Evolutionary conservation across 2,797 vertebrate species (phyloP), one percentile per base, ranked within the genome.

Genomic region (Falco peregrinus): DNA sequence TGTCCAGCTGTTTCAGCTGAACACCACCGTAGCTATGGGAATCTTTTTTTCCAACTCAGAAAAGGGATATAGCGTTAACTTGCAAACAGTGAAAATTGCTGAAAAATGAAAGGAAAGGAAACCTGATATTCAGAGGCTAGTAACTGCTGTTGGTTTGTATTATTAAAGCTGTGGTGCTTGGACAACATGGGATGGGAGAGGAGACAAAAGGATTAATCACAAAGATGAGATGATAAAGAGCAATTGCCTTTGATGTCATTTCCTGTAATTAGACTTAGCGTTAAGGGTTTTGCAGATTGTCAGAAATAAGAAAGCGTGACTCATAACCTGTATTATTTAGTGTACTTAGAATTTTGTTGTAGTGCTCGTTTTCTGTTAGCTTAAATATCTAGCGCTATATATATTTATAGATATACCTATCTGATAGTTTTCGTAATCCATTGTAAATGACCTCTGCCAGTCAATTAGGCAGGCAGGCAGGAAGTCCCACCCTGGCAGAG

Each of bases 401-500:
- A 56, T 61, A 53, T 64, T 63, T 77, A 56, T 73, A 82, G 74
- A 81, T 93, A 93, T 96, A 97, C 89, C 87, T 91, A 88, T 95
- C 85, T 97, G 94, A 87, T 50, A 90, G 96, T 97, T 97, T 94
- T 97, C 82, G 57, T 97, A 95, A 96, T 90, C 95, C 97, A 96
- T 97, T 98, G 98, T 97, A 96, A 97, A 94, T 96, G 95, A 84
- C 94, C 98, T 98, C 98, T 98, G 98, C 98, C 98, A 98, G 98
- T 97, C 97, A 97, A 97, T 97, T 97, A 98, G 97, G 97, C 98
- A 98, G 98, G 97, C 98, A 99, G 98, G 98, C 98, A 99, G 99
- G 98, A 99, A 98, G 98, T 99, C 98, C 99, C 98, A 98, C 98
- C 99, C 98, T 99, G 98, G 98, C 99, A 98, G 99, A 99, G 99